These are phyloP conservation scores for Himalopsyche kuldschensis DNA, from an alignment of 2,888 invertebrate species.

Conservation along the genomic window DNA sequence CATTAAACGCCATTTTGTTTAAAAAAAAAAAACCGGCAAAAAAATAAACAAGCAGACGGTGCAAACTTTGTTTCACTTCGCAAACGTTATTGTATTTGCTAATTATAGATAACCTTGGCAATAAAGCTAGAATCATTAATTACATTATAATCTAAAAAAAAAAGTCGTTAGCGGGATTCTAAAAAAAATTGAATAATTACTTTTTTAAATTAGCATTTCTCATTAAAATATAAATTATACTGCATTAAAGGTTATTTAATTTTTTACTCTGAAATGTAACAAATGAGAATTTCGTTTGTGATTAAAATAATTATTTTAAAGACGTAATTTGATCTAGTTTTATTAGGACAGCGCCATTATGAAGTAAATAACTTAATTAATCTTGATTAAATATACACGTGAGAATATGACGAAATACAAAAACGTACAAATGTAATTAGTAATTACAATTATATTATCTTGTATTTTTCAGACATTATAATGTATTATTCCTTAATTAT, in stretches of 20 bases:
- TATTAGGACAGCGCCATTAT: constrained; percentile 16
- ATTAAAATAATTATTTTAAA: constrained; percentile 14
- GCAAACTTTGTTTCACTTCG: too few relatives aligned
- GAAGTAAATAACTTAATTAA: constrained; percentile 7
- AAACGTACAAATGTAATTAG: constrained; percentile 1
- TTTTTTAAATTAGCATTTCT: background rate
- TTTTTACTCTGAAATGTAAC: background rate
- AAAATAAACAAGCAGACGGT: too few relatives aligned
- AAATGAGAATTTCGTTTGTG: background rate
- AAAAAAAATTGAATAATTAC: background rate
- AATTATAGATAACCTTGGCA: background rate
- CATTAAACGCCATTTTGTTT: too few relatives aligned
- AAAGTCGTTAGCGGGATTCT: background rate
- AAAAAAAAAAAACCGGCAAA: too few relatives aligned
- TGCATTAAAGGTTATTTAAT: background rate
- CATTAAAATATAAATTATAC: background rate
- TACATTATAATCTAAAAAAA: background rate
- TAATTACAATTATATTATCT: background rate
- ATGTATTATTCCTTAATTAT: background rate
- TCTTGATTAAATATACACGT: constrained; percentile 10
- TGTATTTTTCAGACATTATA: background rate
- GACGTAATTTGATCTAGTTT: constrained; percentile 15
- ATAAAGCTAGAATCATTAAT: background rate
- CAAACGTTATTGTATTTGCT: background rate
- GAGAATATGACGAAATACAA: constrained; percentile 3